These are phyloP conservation scores for Sialis lutaria DNA, from an alignment of 2,888 invertebrate species.

Conservation along the genomic window DNA sequence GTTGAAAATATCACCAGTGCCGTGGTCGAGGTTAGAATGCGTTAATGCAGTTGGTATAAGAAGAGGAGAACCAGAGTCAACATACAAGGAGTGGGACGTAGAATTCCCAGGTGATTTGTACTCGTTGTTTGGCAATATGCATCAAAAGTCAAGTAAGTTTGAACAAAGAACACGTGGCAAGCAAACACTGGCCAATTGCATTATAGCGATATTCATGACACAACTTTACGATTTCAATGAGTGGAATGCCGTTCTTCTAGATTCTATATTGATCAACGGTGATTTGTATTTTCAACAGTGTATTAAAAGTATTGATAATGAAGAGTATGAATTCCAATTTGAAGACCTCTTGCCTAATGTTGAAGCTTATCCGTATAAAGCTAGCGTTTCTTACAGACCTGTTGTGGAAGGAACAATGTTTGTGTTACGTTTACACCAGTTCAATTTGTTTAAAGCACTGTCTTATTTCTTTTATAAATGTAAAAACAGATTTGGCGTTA, in stretches of 20 bases:
- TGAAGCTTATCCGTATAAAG: conserved; percentile 37
- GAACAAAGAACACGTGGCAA: conserved; percentile 34
- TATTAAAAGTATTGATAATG: conserved; percentile 24
- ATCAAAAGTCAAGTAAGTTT: conserved; percentile 41
- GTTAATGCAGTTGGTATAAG: conserved; percentile 15
- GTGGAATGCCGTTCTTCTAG: conserved; percentile 42
- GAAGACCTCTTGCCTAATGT: conserved; percentile 36
- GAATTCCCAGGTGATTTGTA: conserved; percentile 49
- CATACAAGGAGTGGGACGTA: conserved; percentile 50
- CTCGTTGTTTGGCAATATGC: conserved; percentile 48
- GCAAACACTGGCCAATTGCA: conserved; percentile 41
- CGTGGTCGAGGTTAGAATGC: conserved; percentile 19
- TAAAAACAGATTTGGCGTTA: conserved; percentile 32
- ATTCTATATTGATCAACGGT: conserved; percentile 41
- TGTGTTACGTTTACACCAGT: conserved; percentile 31
- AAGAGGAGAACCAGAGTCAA: conserved; percentile 14
- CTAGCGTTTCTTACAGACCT: conserved; percentile 35
- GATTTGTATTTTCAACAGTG: conserved; percentile 37
- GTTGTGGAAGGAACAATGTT: conserved; percentile 44
- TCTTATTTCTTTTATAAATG: conserved; percentile 34
- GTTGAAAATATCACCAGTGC: conserved; percentile 20
- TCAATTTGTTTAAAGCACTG: conserved; percentile 44
- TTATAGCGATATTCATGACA: conserved; percentile 34
- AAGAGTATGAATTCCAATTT: conserved; percentile 37
- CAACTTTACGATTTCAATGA: conserved; percentile 39